phyloP scores from a whole-genome alignment of 2,888 invertebrate species.

The Oligia latruncula region DNA sequence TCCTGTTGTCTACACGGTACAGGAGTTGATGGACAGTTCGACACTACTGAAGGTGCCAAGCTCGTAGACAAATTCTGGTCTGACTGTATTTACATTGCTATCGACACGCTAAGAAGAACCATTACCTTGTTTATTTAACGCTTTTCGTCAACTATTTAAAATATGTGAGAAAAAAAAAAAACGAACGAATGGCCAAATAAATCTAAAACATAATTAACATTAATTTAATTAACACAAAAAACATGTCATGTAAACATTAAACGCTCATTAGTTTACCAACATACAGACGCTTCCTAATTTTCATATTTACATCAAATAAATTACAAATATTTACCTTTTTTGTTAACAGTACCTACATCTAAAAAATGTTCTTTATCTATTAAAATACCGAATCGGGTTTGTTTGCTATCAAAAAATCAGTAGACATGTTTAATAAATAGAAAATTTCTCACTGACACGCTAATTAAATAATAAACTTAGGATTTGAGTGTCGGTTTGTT shows the following conservation, averaged over 20 bases:
- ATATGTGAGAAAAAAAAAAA: background rate
- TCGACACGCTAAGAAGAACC: background rate
- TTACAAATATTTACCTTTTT: slow-evolving; percentile 7
- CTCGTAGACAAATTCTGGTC: background rate
- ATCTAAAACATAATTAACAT: background rate
- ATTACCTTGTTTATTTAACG: background rate
- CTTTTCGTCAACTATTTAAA: background rate
- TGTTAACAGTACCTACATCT: background rate
- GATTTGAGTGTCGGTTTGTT: slow-evolving; percentile 23
- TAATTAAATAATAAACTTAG: slow-evolving; percentile 64
- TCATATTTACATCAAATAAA: slow-evolving; percentile 22
- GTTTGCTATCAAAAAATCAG: slow-evolving; percentile 54
- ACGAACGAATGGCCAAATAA: background rate
- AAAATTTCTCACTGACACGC: slow-evolving; percentile 51
- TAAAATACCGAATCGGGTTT: slow-evolving; percentile 33
- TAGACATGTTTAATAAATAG: slow-evolving; percentile 46
- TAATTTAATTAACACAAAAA: background rate
- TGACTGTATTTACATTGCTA: background rate
- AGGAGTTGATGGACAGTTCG: background rate
- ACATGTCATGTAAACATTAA: background rate
- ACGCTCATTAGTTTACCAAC: slow-evolving; percentile 19
- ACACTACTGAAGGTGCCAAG: background rate
- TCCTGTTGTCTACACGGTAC: background rate
- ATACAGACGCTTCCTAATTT: slow-evolving; percentile 15
- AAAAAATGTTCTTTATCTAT: slow-evolving; percentile 42